phyloP scores from a whole-genome alignment of 2,113 vertebrate species.

The Stigmatopora nigra region DNA sequence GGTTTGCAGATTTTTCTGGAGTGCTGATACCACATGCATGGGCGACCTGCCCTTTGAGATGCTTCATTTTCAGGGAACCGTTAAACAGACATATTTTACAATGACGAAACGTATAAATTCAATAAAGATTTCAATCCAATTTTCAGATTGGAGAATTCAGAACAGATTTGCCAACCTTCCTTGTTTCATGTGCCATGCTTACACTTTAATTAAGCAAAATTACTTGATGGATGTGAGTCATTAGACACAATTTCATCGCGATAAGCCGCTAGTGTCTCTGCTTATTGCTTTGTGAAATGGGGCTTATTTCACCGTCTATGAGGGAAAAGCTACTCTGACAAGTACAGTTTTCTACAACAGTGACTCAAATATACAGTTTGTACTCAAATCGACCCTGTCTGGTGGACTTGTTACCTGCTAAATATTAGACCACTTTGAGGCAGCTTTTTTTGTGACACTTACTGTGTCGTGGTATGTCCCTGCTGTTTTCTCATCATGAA shows the following conservation, averaged over 20 bases:
- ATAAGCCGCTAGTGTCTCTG: slow-evolving; percentile 1
- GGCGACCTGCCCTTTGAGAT: neutral
- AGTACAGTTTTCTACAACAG: no score
- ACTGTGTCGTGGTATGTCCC: neutral
- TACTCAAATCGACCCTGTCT: neutral
- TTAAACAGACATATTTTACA: neutral
- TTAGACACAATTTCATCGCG: slow-evolving; percentile 5
- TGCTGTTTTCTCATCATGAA: slow-evolving; percentile 23
- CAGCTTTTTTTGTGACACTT: neutral
- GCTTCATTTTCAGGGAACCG: neutral
- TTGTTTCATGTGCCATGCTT: slow-evolving; percentile 1
- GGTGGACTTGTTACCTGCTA: neutral
- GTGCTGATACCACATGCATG: slow-evolving; percentile 23
- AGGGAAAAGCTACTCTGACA: no score
- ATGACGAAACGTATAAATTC: no score
- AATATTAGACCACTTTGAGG: neutral
- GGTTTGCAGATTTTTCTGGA: slow-evolving; percentile 58
- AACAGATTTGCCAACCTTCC: slow-evolving; percentile 1
- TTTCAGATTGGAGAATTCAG: neutral
- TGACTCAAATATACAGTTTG: no score
- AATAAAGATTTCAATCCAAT: no score
- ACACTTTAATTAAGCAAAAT: slow-evolving; percentile 23
- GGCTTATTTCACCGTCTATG: no score
- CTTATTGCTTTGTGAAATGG: neutral
- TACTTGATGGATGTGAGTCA: slow-evolving; percentile 25